These are phyloP conservation scores for Meda fulgida DNA, from an alignment of 2,797 vertebrate species.

Conservation along the genomic window DNA sequence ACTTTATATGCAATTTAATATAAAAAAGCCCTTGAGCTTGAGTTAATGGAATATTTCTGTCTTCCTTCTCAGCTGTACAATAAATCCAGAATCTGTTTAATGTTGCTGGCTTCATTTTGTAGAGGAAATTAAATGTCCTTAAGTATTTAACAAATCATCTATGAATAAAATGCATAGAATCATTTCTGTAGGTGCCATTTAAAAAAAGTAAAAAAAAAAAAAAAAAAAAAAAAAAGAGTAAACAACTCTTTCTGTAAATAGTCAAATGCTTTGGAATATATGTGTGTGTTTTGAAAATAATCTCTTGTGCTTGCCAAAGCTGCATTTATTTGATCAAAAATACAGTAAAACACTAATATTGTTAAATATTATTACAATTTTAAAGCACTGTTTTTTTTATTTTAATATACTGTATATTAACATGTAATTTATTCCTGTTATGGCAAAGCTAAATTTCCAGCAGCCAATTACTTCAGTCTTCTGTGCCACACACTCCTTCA, in stretches of 20 bases:
- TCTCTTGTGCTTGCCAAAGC: too few species aligned
- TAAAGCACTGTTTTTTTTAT: too few species aligned
- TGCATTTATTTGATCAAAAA: background rate
- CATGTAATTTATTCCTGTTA: background rate
- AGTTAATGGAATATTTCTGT: background rate
- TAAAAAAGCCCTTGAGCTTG: background rate
- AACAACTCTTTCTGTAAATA: background rate
- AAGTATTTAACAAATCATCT: background rate
- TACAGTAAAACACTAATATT: background rate
- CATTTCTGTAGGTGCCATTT: background rate
- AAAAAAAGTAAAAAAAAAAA: background rate
- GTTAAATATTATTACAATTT: background rate
- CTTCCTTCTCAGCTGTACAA: background rate
- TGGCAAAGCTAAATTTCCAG: background rate
- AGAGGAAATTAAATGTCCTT: background rate
- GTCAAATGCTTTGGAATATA: too few species aligned
- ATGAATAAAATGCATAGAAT: background rate
- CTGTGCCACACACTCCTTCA: too few species aligned
- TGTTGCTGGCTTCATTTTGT: background rate
- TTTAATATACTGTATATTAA: too few species aligned
- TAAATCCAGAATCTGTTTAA: constrained; percentile 9
- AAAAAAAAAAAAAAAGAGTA: background rate
- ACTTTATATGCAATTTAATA: constrained; percentile 1
- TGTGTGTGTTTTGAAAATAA: too few species aligned
- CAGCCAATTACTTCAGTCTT: too few species aligned